Conservation (phyloP, 2,113 vertebrate species). For the Pelusios castaneus region DNA sequence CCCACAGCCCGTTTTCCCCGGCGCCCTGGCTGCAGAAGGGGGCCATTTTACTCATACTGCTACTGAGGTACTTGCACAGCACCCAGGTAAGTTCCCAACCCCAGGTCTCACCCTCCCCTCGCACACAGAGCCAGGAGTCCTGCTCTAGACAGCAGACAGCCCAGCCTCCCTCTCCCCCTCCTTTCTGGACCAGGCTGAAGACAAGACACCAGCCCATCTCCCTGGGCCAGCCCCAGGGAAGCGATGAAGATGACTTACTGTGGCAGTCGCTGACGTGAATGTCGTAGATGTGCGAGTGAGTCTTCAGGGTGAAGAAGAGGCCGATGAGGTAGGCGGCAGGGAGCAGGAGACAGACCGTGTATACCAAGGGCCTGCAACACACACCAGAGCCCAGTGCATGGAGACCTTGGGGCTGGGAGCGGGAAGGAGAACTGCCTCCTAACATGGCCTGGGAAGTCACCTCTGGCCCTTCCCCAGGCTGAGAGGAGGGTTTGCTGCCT, state of each 20-base stretch:
- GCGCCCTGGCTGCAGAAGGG: not conserved
- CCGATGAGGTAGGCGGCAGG: conserved; percentile 84
- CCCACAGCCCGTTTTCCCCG: too few species aligned
- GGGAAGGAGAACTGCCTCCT: not conserved
- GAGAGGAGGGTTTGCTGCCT: too few species aligned
- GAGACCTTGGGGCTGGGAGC: not conserved
- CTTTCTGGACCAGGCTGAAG: fast-evolving
- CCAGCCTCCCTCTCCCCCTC: fast-evolving
- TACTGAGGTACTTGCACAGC: not conserved
- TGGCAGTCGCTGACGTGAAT: conserved; percentile 84
- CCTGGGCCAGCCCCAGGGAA: fast-evolving
- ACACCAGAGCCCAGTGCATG: not conserved
- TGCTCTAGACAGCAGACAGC: not conserved
- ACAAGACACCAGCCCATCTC: not conserved
- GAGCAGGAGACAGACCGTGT: conserved; percentile 82
- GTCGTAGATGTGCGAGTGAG: conserved; percentile 87
- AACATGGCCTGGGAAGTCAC: not conserved
- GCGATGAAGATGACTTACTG: conserved; percentile 70
- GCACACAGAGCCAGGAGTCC: not conserved
- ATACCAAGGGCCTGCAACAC: conserved; percentile 80
- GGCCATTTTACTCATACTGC: not conserved
- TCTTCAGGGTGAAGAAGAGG: conserved; percentile 89
- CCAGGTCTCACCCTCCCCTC: not conserved
- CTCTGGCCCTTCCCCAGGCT: not conserved
- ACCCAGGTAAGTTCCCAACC: not conserved